A percentile compares a stretch with the other conserved stretches of the same genome.
Conservation (phyloP, 92 coral and sea anemone genomes). For the Umimayanthus chanpuru region DNA sequence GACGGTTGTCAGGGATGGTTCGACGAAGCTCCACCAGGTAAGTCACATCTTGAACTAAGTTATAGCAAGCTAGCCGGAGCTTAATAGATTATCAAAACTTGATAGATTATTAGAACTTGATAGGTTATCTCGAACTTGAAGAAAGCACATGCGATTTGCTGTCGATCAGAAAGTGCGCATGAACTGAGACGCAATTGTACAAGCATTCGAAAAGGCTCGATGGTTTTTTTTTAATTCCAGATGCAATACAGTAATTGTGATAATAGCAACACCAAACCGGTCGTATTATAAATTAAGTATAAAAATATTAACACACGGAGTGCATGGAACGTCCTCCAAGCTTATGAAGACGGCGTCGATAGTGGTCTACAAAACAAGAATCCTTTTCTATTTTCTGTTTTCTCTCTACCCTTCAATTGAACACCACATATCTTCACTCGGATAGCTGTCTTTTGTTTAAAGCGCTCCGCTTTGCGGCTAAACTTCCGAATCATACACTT, state of each 20-base stretch:
- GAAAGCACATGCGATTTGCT: neutral
- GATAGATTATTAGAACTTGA: too few relatives aligned
- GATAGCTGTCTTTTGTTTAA: neutral
- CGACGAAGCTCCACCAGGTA: constrained; percentile 38
- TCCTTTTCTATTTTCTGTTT: neutral
- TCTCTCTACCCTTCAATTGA: neutral
- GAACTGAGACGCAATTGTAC: neutral
- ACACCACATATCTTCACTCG: neutral
- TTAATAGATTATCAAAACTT: too few relatives aligned
- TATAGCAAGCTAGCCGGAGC: neutral
- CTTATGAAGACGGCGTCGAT: neutral
- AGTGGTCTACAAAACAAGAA: neutral
- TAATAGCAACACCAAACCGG: constrained; percentile 3
- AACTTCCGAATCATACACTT: neutral
- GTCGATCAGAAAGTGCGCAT: neutral
- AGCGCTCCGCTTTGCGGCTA: neutral
- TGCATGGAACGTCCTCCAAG: neutral
- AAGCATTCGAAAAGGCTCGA: neutral
- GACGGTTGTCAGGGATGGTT: constrained; percentile 48
- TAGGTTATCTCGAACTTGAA: too few relatives aligned
- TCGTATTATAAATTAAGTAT: neutral
- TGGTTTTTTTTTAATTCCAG: neutral
- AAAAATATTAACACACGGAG: neutral
- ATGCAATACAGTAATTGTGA: neutral
- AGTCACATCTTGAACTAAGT: neutral